Conservation (phyloP, 2,888 invertebrate species). For the Eupsilia transversa region DNA sequence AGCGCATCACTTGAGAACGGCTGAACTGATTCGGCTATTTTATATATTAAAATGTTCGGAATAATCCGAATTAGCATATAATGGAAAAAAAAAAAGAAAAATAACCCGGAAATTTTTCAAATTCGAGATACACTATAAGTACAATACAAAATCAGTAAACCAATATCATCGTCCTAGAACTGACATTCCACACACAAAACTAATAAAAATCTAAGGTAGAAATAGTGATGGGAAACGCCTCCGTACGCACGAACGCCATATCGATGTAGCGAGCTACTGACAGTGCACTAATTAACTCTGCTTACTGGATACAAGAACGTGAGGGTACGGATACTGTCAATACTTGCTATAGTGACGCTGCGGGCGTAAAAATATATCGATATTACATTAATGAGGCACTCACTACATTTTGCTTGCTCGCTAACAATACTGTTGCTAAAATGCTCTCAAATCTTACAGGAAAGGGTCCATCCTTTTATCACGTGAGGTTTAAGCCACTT, state of each 20-base stretch:
- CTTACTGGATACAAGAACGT: slow-evolving; percentile 31
- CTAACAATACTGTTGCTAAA: not conserved
- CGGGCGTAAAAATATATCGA: slow-evolving; percentile 24
- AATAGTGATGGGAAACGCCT: slow-evolving; percentile 14
- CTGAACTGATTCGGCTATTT: too few relatives aligned
- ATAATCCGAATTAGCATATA: too few relatives aligned
- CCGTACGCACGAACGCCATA: slow-evolving; percentile 37
- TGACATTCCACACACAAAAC: slow-evolving; percentile 3
- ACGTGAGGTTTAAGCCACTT: not conserved
- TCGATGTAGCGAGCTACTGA: slow-evolving; percentile 56
- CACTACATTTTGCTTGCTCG: not conserved
- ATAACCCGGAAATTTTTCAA: too few relatives aligned
- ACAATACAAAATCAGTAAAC: slow-evolving; percentile 1
- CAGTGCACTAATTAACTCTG: slow-evolving; percentile 57
- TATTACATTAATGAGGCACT: not conserved
- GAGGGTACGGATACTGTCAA: slow-evolving; percentile 20
- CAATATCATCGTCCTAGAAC: not conserved
- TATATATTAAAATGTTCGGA: too few relatives aligned
- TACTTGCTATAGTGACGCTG: not conserved
- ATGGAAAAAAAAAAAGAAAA: too few relatives aligned
- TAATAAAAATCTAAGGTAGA: slow-evolving; percentile 26
- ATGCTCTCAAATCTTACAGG: not conserved
- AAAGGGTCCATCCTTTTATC: not conserved
- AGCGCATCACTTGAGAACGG: too few relatives aligned
- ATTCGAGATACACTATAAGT: too few relatives aligned